Evolutionary conservation across 2,113 vertebrate genomes (phyloP).

Genomic region (Cricetomys ansorgei): DNA sequence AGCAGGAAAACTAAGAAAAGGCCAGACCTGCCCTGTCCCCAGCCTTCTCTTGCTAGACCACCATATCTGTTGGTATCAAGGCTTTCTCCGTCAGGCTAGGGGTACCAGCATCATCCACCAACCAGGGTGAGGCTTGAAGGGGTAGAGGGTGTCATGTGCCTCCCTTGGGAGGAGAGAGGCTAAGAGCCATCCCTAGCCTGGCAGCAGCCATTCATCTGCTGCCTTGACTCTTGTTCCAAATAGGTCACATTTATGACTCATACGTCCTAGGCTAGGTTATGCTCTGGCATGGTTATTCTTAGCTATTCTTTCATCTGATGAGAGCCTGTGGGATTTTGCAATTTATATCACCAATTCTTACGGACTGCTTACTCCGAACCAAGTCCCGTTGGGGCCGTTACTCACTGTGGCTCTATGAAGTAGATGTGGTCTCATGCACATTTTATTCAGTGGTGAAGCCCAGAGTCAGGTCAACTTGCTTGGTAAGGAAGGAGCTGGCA

Average conservation of each 20-base stretch:
- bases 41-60: fast-evolving
- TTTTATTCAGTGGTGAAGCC: not conserved
- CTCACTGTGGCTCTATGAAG: not conserved
- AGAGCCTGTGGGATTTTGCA: conserved; percentile 16
- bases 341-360: not conserved
- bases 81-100: not conserved
- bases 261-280: not conserved
- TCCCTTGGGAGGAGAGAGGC: not conserved
- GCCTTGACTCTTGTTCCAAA: not conserved
- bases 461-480: not conserved
- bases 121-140: not conserved
- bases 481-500: not conserved
- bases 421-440: not conserved
- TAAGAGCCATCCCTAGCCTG: not conserved
- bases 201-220: not conserved
- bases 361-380: not conserved
- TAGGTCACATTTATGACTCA: not conserved
- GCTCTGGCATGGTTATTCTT: not conserved
- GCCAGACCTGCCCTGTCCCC: not conserved
- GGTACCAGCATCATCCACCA: not conserved
- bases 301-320: conserved; percentile 22
- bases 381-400: not conserved
- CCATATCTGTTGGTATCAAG: not conserved
- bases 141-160: not conserved
- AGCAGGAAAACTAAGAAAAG: not conserved